A percentile compares a stretch with the other conserved stretches of the same genome.
Conservation (phyloP, 2,113 vertebrate genomes). For the Hypocryptadius cinnamomeus region DNA sequence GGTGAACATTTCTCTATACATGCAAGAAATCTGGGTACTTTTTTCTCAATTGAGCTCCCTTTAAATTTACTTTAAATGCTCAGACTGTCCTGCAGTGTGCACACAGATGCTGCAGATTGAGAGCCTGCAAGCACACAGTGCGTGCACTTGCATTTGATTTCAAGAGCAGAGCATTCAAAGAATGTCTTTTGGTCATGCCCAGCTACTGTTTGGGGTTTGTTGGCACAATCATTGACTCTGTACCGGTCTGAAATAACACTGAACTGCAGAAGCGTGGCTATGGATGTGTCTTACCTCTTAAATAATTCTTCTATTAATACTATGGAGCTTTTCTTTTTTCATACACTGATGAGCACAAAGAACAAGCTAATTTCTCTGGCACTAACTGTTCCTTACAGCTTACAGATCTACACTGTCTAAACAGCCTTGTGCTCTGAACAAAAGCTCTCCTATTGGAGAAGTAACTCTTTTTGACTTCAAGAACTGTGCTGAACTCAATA, state of each 20-base stretch:
- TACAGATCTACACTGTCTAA: background rate
- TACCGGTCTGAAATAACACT: background rate
- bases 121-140: background rate
- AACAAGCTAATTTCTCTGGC: background rate
- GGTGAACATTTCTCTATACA: background rate
- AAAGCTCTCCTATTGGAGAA: slow-evolving; percentile 22
- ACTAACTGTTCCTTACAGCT: background rate
- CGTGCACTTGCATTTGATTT: background rate
- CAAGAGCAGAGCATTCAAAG: background rate
- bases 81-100: no score
- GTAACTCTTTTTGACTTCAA: background rate
- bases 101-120: no score
- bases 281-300: background rate
- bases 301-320: background rate
- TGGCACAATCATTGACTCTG: background rate
- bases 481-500: background rate
- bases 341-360: background rate
- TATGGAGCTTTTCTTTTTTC: background rate
- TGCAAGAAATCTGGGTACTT: background rate
- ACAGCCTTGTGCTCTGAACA: slow-evolving; percentile 1
- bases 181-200: background rate
- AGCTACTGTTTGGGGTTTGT: background rate
- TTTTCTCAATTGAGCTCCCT: background rate
- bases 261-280: background rate
- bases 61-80: background rate